These are phyloP conservation scores for Mycetomoellerius zeteki DNA, from an alignment of 1,140 invertebrate genomes.

Conservation along the genomic window DNA sequence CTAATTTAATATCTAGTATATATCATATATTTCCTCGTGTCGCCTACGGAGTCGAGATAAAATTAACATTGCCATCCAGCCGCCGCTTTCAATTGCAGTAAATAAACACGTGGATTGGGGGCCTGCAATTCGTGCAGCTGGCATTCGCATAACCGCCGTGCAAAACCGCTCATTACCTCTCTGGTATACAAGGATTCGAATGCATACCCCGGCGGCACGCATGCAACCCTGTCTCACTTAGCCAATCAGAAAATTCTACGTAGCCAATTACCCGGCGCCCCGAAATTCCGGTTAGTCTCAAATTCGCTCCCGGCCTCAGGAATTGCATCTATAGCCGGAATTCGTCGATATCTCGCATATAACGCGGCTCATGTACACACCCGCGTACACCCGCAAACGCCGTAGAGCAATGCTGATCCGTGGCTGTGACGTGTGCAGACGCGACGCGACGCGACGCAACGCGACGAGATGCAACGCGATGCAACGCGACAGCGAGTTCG, in stretches of 20 bases:
- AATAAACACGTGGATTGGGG: neutral
- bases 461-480: no score
- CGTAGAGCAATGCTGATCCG: slow-evolving; percentile 32
- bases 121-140: slow-evolving; percentile 2
- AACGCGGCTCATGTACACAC: slow-evolving; percentile 11
- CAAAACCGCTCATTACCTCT: slow-evolving; percentile 42
- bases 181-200: neutral
- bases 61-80: neutral
- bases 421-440: neutral
- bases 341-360: slow-evolving; percentile 56
- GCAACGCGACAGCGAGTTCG: no score
- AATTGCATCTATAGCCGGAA: slow-evolving; percentile 58
- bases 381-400: neutral
- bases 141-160: slow-evolving; percentile 23
- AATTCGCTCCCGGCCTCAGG: slow-evolving; percentile 59
- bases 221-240: slow-evolving; percentile 37
- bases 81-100: neutral
- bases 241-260: slow-evolving; percentile 60
- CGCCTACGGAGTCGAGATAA: neutral
- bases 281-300: slow-evolving; percentile 62
- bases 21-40: neutral
- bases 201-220: slow-evolving; percentile 27
- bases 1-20: neutral
- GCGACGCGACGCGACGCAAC: no score
- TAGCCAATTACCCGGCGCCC: slow-evolving; percentile 41